Evolutionary conservation across 2,113 vertebrate species (phyloP).

Genomic region (Cettia cetti): DNA sequence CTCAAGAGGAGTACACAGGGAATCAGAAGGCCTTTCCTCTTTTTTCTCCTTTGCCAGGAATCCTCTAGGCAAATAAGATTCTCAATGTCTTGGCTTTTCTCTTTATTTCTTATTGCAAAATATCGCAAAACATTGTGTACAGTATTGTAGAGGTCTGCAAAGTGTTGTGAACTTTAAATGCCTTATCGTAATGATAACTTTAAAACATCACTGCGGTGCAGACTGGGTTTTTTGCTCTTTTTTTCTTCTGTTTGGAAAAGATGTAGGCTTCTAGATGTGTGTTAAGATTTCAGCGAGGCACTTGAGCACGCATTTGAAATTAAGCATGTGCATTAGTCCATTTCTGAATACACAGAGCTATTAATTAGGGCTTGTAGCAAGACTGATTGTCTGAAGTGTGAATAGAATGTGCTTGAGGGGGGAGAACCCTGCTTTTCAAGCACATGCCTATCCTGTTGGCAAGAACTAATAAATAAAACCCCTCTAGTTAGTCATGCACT

Average conservation of each 20-base stretch:
- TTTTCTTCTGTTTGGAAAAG: background rate
- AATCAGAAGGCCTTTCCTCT: background rate
- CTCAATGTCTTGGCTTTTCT: background rate
- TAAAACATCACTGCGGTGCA: background rate
- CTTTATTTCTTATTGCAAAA: background rate
- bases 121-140: background rate
- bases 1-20: background rate
- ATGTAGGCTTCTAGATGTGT: background rate
- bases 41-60: background rate
- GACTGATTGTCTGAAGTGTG: background rate
- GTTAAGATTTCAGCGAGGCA: background rate
- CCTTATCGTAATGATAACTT: background rate
- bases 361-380: conserved; percentile 18
- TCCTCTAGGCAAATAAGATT: background rate
- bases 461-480: background rate
- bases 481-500: background rate
- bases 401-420: background rate
- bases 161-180: background rate
- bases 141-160: background rate
- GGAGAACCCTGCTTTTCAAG: background rate
- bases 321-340: background rate
- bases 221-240: background rate
- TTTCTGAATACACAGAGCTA: conserved; percentile 1
- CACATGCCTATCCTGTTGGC: background rate
- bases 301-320: background rate